phyloP scores from a whole-genome alignment of 2,888 invertebrate species.

The Diarsia brunnea region DNA sequence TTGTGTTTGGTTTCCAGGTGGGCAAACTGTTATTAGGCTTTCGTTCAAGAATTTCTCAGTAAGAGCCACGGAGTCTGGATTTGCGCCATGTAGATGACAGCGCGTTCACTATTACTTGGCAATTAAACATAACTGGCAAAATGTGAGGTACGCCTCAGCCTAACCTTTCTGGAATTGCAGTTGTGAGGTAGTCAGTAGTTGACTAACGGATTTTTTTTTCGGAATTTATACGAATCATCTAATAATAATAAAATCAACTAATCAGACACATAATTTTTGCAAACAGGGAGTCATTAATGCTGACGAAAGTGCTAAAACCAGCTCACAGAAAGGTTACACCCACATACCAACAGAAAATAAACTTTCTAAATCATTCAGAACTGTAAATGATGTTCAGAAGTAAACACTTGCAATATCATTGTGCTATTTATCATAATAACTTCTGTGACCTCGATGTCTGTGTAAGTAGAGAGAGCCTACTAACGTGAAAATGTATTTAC shows the following conservation, averaged over 20 bases:
- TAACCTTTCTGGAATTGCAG: no score
- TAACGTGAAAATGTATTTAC: conserved; percentile 3
- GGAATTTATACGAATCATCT: background rate
- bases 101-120: background rate
- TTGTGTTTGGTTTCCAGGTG: background rate
- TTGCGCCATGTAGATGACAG: no score
- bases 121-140: background rate
- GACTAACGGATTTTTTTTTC: background rate
- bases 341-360: background rate
- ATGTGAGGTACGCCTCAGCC: background rate
- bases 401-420: conserved; percentile 29
- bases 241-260: background rate
- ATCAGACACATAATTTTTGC: background rate
- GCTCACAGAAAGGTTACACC: conserved; percentile 16
- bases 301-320: background rate
- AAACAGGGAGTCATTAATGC: background rate
- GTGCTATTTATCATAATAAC: conserved; percentile 48
- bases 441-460: conserved; percentile 47
- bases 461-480: conserved; percentile 55
- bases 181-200: background rate
- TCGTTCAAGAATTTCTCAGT: background rate
- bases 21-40: background rate
- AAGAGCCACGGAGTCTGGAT: no score
- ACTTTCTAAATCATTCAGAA: conserved; percentile 55
- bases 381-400: conserved; percentile 19